phyloP scores from a whole-genome alignment of 2,888 invertebrate genomes.

The Barypeithes pellucidus region DNA sequence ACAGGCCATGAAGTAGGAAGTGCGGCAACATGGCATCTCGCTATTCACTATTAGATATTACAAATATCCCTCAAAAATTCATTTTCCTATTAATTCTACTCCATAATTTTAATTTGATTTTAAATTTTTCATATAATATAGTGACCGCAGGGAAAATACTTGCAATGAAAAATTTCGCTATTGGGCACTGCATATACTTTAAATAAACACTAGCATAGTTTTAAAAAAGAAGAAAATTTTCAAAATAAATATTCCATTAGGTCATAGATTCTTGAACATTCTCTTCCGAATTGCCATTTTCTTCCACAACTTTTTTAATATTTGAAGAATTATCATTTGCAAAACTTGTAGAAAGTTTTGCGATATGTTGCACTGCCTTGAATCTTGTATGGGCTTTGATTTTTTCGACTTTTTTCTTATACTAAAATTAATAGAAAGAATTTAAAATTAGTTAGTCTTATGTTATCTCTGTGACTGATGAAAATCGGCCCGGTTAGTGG shows the following conservation, averaged over 20 bases:
- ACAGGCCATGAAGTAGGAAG: no score
- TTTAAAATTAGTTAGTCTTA: no score
- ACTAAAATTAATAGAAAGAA: constrained; percentile 69
- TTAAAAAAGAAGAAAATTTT: neutral
- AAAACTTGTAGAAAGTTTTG: constrained; percentile 71
- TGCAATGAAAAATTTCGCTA: no score
- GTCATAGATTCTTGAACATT: neutral
- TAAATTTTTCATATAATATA: no score
- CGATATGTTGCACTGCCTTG: constrained; percentile 79
- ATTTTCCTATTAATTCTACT: no score
- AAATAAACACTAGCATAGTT: neutral
- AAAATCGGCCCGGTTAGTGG: neutral
- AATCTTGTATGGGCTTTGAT: constrained; percentile 78
- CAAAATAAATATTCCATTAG: neutral
- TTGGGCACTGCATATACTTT: no score
- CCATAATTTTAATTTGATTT: no score
- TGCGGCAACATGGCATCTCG: no score
- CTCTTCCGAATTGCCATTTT: constrained; percentile 10
- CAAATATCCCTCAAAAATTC: no score
- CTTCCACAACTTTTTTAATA: neutral
- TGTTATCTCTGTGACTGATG: no score
- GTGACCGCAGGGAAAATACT: no score
- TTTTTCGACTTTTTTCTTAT: constrained; percentile 81
- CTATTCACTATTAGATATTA: no score
- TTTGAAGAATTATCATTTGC: constrained; percentile 56